Base-by-base conservation (phyloP, 2,113 vertebrate genomes). In the Lonchura striata region DNA sequence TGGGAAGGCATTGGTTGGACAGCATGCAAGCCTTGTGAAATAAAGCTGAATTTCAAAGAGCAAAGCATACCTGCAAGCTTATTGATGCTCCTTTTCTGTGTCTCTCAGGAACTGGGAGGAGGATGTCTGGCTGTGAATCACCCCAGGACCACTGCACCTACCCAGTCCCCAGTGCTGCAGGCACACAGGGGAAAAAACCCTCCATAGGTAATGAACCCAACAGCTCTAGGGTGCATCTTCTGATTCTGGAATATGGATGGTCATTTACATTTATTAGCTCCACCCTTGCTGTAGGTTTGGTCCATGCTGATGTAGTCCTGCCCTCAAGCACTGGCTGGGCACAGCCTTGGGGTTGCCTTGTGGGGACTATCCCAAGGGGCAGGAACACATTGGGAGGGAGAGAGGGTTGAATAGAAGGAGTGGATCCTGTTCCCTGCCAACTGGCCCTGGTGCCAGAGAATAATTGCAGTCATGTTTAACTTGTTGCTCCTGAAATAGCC, bases 401-500 rank as follows among this genome's bases (percentile, higher is more conserved):
- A 82, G 30, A 72, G 9, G 23, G 64, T 66, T 49, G 61, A 72
- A 94, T 72, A 0, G 0, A 54, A 80, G 24, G 75, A 59, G 16
- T 0, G 4, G 37, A 41, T 2, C 6, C 77, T 75, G 24, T 11
- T 91, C 50, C 23, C 33, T 90, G 88, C 82, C 96, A 92, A 86
- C 59, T 95, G 93, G 86, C 46, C 83, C 21, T 20, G 0, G 54
- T 97, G 79, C 84, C 84, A 86, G n/a, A 70, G 87, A 95, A 92
- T 4, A 0, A 82, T 20, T 2, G 0, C 52, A 49, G 56, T 61
- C 25, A 3, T 92, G 92, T 95, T 94, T 90, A 95, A 90, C 85
- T 74, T 95, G 86, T 56, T 93, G 76, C 30, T 96, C 92, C 96
- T 6, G 13, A 96, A 97, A 96, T 93, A 95, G 92, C 82, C 68